Evolutionary conservation across 2,113 vertebrate species (phyloP).

Genomic region (Pelecanus crispus): DNA sequence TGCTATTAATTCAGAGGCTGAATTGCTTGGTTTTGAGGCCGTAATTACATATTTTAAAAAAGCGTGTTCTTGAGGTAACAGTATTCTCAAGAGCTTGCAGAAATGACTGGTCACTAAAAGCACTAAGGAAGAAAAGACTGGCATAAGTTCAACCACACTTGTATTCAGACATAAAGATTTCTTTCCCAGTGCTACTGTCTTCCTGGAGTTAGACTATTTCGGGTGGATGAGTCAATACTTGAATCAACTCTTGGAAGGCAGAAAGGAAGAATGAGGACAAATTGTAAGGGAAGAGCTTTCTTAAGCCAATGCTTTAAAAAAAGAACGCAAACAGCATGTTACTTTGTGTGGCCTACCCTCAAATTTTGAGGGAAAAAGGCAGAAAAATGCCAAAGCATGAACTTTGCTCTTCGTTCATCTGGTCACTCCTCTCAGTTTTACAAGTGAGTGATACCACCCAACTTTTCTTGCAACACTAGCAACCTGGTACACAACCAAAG

Average conservation of each 20-base stretch:
- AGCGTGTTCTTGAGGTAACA: neutral
- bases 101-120: neutral
- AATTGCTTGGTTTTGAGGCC: neutral
- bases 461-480: neutral
- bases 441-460: neutral
- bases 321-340: neutral
- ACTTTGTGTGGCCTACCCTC: neutral
- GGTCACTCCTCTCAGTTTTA: neutral
- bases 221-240: neutral
- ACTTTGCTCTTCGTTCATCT: neutral
- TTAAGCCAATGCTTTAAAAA: neutral
- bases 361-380: neutral
- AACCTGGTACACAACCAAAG: accelerated
- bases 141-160: neutral
- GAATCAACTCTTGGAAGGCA: neutral
- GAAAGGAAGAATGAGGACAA: neutral
- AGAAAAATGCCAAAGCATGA: neutral
- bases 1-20: neutral
- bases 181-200: neutral
- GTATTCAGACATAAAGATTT: neutral
- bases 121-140: neutral
- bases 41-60: neutral
- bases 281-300: neutral
- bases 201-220: neutral
- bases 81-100: neutral